Evolutionary conservation across 1,140 invertebrate genomes (phyloP), one percentile per base, ranked within the genome.

Genomic region (Lepidurus packardi): DNA sequence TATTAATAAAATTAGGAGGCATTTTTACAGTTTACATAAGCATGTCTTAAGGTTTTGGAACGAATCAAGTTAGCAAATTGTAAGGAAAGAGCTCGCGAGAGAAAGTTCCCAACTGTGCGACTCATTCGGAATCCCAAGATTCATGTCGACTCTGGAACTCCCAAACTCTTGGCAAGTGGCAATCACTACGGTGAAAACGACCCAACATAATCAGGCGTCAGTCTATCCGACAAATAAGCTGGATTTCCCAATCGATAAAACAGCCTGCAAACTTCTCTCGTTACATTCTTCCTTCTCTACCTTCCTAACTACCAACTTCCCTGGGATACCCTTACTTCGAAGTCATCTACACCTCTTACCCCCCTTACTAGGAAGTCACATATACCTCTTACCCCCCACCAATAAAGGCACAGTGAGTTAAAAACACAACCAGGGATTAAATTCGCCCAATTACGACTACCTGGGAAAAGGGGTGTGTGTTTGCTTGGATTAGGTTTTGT

Each of bases 201-300:
- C 16, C 13, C 7, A 65, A n/a, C 53, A 21, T 65, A 13, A 65
- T 65, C 53, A 21, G 21, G 53, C 53, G 16, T 65, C 53, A n/a
- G 7, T 13, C 53, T 34, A 34, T n/a, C 53, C 53, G 53, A 21
- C 53, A 65, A 21, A 13, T 65, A 65, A 65, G 34, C 3, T 34
- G 4, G 53, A 65, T 65, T 65, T 65, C 53, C 53, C 53, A 65
- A 65, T 65, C 53, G 53, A 65, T 65, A 65, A 65, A 65, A 65
- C 53, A 16, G 53, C 53, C 53, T 65, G 8, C 16, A 21, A 65
- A 65, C 53, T 13, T 65, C 53, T 65, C 53, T 21, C 53, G 13
- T 65, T 65, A 65, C 53, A 13, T n/a, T 21, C 16, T 65, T 21
- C 53, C 21, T 34, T 34, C 3, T 34, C 34, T 34, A 34, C 34